Evolutionary conservation across 1,140 invertebrate genomes (phyloP).

Genomic region (Oscheius sp.): DNA sequence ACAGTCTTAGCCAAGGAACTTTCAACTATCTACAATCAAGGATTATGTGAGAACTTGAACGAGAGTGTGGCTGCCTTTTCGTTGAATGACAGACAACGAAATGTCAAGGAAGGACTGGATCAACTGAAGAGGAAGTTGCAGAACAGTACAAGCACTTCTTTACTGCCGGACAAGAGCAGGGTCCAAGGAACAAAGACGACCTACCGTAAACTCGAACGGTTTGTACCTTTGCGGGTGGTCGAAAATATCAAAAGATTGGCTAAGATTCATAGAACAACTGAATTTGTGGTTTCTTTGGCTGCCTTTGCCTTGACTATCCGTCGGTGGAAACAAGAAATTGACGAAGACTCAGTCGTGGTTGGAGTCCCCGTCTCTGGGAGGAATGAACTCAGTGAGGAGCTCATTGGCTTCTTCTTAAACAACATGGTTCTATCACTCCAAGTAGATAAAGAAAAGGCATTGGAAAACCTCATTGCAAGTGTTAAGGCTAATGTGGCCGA

Average conservation of each 20-base stretch:
- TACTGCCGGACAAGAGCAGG: neutral
- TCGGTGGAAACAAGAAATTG: slow-evolving; percentile 15
- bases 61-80: slow-evolving; percentile 4
- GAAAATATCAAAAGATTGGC: slow-evolving; percentile 6
- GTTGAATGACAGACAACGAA: neutral
- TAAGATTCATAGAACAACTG: slow-evolving; percentile 23
- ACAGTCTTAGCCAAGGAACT: slow-evolving; percentile 50
- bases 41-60: neutral
- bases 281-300: slow-evolving; percentile 16
- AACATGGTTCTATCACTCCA: slow-evolving; percentile 43
- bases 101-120: neutral
- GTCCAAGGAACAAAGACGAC: neutral
- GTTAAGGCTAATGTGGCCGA: slow-evolving; percentile 23
- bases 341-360: slow-evolving; percentile 36
- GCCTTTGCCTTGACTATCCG: slow-evolving; percentile 17
- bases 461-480: slow-evolving; percentile 5
- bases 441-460: neutral
- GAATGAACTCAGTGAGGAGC: slow-evolving; percentile 29
- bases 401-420: slow-evolving; percentile 57
- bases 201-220: too few species aligned
- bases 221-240: neutral
- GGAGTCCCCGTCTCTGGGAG: slow-evolving; percentile 46
- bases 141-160: neutral
- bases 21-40: slow-evolving; percentile 27
- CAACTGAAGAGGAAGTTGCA: neutral